Conservation (phyloP, 1,140 invertebrate genomes). For the Charaxes varanes region DNA sequence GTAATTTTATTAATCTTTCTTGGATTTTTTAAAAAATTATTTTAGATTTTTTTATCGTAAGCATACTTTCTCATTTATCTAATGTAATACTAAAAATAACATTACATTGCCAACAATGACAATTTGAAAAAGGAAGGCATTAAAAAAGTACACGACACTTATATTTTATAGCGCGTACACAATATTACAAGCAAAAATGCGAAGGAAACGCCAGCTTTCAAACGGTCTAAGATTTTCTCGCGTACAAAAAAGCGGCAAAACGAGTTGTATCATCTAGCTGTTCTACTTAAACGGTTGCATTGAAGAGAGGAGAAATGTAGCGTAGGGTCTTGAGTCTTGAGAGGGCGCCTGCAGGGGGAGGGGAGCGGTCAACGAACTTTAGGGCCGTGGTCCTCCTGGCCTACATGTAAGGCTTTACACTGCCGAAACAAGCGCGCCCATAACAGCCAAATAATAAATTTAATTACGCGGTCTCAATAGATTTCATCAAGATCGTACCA, state of each 20-base stretch:
- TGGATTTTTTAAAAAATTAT: no score
- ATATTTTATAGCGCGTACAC: no score
- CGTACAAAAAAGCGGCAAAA: conserved; percentile 30
- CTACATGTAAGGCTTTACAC: conserved; percentile 31
- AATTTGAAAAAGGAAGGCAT: no score
- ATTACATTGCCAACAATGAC: no score
- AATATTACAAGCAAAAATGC: conserved; percentile 3
- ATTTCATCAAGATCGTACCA: no score
- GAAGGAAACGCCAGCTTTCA: conserved; percentile 15
- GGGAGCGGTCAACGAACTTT: conserved; percentile 46
- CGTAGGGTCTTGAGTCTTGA: conserved; percentile 41
- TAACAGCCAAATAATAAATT: no score
- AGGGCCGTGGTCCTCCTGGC: conserved; percentile 62
- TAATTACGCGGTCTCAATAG: no score
- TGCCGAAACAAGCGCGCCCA: not conserved
- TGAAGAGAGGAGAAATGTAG: conserved; percentile 53
- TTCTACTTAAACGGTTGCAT: conserved; percentile 37
- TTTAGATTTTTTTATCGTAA: no score
- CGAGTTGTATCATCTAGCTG: conserved; percentile 37
- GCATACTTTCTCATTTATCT: no score
- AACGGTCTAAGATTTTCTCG: conserved; percentile 29
- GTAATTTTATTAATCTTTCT: no score
- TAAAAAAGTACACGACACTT: no score
- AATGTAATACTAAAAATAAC: no score
- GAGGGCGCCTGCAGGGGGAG: conserved; percentile 23